A percentile compares a stretch with the other conserved stretches of the same genome.
Evolutionary conservation across 2,888 invertebrate genomes (phyloP).

Genomic region (Polydrusus pterygomalis): DNA sequence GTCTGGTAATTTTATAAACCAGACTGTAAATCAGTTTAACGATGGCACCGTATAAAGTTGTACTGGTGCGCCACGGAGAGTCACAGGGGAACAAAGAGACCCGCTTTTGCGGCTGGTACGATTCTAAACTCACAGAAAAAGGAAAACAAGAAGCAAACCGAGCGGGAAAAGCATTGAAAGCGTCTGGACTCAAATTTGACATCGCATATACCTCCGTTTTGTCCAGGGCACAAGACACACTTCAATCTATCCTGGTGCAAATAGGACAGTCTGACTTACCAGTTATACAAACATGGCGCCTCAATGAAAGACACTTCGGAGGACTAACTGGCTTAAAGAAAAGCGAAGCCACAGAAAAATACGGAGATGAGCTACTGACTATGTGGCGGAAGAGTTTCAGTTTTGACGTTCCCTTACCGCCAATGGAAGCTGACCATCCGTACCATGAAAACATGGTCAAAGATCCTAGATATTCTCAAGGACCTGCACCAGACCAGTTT

Average conservation of each 20-base stretch:
- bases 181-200: constrained; percentile 76
- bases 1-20: neutral
- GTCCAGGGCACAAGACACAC: constrained; percentile 77
- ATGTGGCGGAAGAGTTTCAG: constrained; percentile 93
- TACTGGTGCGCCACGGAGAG: constrained; percentile 80
- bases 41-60: constrained; percentile 74
- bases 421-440: constrained; percentile 86
- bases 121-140: constrained; percentile 77
- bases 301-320: constrained; percentile 81
- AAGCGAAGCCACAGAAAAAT: constrained; percentile 79
- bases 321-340: constrained; percentile 80
- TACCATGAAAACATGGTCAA: constrained; percentile 87
- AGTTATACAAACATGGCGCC: constrained; percentile 76
- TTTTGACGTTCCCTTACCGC: constrained; percentile 89
- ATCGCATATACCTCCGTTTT: constrained; percentile 79
- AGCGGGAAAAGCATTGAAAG: constrained; percentile 78
- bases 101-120: constrained; percentile 79
- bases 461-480: constrained; percentile 81
- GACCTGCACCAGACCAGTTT: constrained; percentile 84
- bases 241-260: constrained; percentile 75
- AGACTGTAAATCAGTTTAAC: neutral
- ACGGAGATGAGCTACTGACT: constrained; percentile 83
- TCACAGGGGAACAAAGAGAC: constrained; percentile 80
- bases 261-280: constrained; percentile 76
- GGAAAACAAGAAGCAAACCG: constrained; percentile 76